Conservation (phyloP, 2,797 vertebrate genomes). For the Anguilla marmorata region DNA sequence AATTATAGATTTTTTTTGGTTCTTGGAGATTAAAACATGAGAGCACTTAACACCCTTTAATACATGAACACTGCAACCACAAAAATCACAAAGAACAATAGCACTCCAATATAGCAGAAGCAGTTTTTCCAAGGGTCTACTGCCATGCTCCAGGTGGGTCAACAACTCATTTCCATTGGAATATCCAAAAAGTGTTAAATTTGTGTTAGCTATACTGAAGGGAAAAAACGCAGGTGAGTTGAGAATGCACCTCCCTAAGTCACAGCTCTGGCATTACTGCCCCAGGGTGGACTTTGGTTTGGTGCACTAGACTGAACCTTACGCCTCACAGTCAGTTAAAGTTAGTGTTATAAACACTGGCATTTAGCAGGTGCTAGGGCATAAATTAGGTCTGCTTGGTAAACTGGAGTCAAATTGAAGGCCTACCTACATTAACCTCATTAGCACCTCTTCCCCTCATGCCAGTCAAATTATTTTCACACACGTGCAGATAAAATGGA, state of each 20-base stretch:
- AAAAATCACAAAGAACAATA: neutral
- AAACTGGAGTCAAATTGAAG: neutral
- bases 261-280: neutral
- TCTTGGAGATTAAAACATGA: neutral
- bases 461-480: neutral
- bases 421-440: neutral
- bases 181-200: neutral
- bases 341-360: neutral
- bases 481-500: neutral
- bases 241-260: neutral
- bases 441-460: neutral
- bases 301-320: neutral
- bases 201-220: neutral
- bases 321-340: neutral
- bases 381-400: neutral
- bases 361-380: neutral
- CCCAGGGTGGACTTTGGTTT: neutral
- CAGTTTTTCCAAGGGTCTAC: neutral
- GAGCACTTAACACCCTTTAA: neutral
- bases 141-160: neutral
- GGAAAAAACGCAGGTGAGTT: neutral
- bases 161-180: neutral
- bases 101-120: neutral
- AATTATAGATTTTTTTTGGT: neutral
- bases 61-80: neutral